These are phyloP conservation scores for Pseudocheirus occidentalis DNA, from an alignment of 2,797 vertebrate species.

Conservation along the genomic window DNA sequence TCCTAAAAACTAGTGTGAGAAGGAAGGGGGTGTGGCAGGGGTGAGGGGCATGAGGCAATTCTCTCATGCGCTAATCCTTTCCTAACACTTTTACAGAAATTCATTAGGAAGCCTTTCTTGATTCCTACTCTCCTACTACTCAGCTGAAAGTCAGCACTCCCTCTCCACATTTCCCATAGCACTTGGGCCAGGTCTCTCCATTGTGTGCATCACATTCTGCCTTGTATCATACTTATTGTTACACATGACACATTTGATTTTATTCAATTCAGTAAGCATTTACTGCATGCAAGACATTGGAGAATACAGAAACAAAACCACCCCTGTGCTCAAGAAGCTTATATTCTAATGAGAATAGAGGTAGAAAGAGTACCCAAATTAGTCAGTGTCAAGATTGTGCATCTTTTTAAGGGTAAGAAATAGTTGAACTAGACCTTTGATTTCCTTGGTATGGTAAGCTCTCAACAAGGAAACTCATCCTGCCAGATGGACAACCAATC, in stretches of 20 bases:
- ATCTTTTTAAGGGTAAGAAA: neutral
- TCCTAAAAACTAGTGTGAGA: slow-evolving; percentile 8
- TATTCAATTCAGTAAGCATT: neutral
- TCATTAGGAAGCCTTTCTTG: neutral
- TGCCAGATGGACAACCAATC: neutral
- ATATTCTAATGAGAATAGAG: neutral
- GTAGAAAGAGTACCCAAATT: neutral
- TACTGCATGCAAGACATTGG: neutral
- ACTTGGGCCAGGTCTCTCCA: neutral
- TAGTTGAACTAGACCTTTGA: neutral
- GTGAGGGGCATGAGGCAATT: neutral
- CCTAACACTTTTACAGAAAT: neutral
- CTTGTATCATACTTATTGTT: neutral
- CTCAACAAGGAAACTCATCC: neutral
- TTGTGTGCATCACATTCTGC: neutral
- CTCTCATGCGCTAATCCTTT: slow-evolving; percentile 4
- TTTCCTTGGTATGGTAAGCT: neutral
- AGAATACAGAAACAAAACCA: neutral
- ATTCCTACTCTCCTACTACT: neutral
- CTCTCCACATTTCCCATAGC: neutral
- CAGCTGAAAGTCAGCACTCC: neutral
- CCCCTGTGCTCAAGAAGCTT: neutral
- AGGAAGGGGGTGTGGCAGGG: neutral
- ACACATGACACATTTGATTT: neutral
- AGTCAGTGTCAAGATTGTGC: neutral